Conservation (phyloP, 2,113 vertebrate species). For the Perognathus longimembris region DNA sequence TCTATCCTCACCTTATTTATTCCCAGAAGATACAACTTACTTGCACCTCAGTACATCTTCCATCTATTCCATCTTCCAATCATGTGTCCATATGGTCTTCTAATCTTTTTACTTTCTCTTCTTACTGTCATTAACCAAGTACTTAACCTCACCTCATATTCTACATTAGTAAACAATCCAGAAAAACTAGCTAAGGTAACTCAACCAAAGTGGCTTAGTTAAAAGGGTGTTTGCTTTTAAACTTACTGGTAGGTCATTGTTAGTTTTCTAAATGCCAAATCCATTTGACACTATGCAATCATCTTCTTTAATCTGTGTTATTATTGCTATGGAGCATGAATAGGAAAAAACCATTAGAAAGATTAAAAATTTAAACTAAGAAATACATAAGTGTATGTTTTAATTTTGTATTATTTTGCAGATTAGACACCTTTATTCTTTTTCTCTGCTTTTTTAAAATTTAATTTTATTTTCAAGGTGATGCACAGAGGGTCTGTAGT, state of each 20-base stretch:
- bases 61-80: background rate
- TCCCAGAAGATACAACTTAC: background rate
- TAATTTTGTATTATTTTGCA: constrained; percentile 9
- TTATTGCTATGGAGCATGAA: background rate
- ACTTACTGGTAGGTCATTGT: background rate
- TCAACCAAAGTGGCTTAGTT: background rate
- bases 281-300: background rate
- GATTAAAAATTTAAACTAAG: background rate
- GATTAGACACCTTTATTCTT: no score
- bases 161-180: background rate
- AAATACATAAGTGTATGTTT: constrained; percentile 37
- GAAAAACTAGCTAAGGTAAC: background rate
- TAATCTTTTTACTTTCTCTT: background rate
- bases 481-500: no score
- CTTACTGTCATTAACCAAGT: background rate
- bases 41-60: background rate
- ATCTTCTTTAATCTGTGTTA: constrained; percentile 10
- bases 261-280: constrained; percentile 34
- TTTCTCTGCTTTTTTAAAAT: no score
- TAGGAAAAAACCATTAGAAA: background rate
- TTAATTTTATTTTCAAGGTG: no score
- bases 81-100: background rate
- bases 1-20: background rate
- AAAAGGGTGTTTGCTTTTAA: constrained; percentile 7
- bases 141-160: constrained; percentile 3